phyloP scores from a whole-genome alignment of 2,888 invertebrate species.

The Tipula helvola region DNA sequence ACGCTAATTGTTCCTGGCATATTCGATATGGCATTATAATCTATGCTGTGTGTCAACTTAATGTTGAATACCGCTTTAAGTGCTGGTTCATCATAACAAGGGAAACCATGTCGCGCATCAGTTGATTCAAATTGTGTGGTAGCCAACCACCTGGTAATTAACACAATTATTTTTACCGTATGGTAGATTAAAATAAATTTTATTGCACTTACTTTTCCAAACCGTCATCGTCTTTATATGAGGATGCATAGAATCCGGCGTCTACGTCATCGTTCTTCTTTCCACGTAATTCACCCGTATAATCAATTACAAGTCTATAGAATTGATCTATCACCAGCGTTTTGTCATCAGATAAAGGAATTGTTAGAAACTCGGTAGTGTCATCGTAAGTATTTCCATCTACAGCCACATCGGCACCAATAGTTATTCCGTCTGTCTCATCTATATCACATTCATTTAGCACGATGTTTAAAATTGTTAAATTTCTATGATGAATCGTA shows the following conservation, averaged over 20 bases:
- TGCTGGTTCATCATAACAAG: slow-evolving; percentile 54
- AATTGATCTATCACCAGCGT: not conserved
- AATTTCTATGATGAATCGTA: slow-evolving; percentile 24
- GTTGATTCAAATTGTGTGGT: slow-evolving; percentile 57
- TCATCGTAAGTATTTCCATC: not conserved
- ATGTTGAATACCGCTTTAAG: slow-evolving; percentile 52
- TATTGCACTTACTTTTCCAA: slow-evolving; percentile 7
- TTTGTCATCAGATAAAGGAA: not conserved
- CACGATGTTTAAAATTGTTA: slow-evolving; percentile 19
- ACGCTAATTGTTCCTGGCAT: slow-evolving; percentile 35
- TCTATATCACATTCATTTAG: slow-evolving; percentile 15
- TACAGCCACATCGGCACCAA: not conserved
- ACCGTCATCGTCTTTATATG: slow-evolving; percentile 30
- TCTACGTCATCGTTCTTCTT: slow-evolving; percentile 37
- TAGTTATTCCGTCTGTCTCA: not conserved
- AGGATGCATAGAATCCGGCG: slow-evolving; percentile 49
- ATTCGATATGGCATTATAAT: slow-evolving; percentile 28
- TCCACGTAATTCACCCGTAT: slow-evolving; percentile 41
- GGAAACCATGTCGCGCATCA: slow-evolving; percentile 54
- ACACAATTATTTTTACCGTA: not conserved
- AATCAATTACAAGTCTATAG: slow-evolving; percentile 39
- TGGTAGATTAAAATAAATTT: not conserved
- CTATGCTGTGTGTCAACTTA: slow-evolving; percentile 24
- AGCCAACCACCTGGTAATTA: slow-evolving; percentile 33
- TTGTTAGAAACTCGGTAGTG: slow-evolving; percentile 24